Evolutionary conservation across 2,888 invertebrate genomes (phyloP), one percentile per base, ranked within the genome.

Genomic region (Eudasyphora cyanicolor): DNA sequence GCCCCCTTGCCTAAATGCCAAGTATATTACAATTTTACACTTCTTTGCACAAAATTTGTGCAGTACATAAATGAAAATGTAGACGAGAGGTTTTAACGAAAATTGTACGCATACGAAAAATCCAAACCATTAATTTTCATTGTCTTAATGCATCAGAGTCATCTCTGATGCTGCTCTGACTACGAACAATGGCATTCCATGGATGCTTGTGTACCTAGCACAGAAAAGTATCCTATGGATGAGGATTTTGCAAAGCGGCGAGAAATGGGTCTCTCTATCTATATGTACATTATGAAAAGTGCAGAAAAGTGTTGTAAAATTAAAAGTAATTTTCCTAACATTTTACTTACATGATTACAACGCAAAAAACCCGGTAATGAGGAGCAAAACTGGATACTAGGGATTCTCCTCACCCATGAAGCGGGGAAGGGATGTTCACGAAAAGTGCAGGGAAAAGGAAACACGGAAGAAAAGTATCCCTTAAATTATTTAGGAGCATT

Each of bases 251-350:
- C 45, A 45, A 3, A 45, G 2, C 21, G 10, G 24, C 21, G 29
- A 7, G 35, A 7, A 35, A 45, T 45, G n/a, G 2, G 45, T 17
- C 1, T 49, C 2, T 49, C 17, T 49, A 32, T 32, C 5, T 32
- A 8, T 4, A 32, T 32, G 19, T 49, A 57, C 38, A 64, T 64
- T 64, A 64, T 21, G 64, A 64, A 64, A 64, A 64, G 64, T 64
- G 64, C 64, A 38, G 35, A 64, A 64, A 64, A 64, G 10, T 64
- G 42, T 84, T 57, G 78, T 78, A 76, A 78, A 78, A 84, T 84
- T 84, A 81, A 81, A 84, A 81, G 75, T 84, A 81, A 84, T 84
- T 84, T 84, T 84, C 80, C 75, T n/a, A 81, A 75, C 67, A 67
- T 67, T 67, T 67, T 67, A 42, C 67, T 67, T 67, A 42, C 67